Base-by-base conservation (phyloP, 2,888 invertebrate species). In the Philaethria dido region DNA sequence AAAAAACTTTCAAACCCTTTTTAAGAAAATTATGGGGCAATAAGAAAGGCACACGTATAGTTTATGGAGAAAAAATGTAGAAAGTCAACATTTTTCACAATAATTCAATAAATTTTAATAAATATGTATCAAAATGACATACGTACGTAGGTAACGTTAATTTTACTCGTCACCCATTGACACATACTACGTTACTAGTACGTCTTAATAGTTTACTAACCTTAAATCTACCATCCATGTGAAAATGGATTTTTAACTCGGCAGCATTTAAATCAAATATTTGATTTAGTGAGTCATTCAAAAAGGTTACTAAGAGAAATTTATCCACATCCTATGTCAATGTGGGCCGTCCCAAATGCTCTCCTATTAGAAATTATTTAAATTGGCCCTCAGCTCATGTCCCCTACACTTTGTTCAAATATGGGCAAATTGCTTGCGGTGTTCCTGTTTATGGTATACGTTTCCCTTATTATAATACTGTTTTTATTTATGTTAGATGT, bases 341-440 rank as follows among this genome's bases (percentile, higher is more conserved):
- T 72, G 72, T 45, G 64, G 66, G 69, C 59, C 63, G 59, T 67
- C 71, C 69, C 71, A 72, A 77, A 75, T 76, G 67, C 69, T 65
- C 65, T 65, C 68, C 71, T 78, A 79, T 79, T 79, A 75, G 77
- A 78, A 78, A 80, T 80, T 80, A 81, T 80, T 79, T 77, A 79
- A 79, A 81, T 77, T 76, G 76, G 77, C 39, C 50, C 67, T 55
- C 60, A 61, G 60, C 72, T 73, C 55, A 70, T 77, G 74, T n/a
- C n/a, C n/a, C n/a, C n/a, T 78, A 75, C 65, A 72, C 73, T 69
- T 67, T 66, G 69, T 69, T 76, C 75, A 78, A 78, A 79, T 78
- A 79, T 79, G 73, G 75, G 73, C 73, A 77, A 79, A 79, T 79
- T 69, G 77, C 74, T 62, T 68, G 66, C 66, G 70, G 66, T 54